Evolutionary conservation across 2,797 vertebrate species (phyloP), one percentile per base, ranked within the genome.

Genomic region (Pseudopleuronectes americanus): DNA sequence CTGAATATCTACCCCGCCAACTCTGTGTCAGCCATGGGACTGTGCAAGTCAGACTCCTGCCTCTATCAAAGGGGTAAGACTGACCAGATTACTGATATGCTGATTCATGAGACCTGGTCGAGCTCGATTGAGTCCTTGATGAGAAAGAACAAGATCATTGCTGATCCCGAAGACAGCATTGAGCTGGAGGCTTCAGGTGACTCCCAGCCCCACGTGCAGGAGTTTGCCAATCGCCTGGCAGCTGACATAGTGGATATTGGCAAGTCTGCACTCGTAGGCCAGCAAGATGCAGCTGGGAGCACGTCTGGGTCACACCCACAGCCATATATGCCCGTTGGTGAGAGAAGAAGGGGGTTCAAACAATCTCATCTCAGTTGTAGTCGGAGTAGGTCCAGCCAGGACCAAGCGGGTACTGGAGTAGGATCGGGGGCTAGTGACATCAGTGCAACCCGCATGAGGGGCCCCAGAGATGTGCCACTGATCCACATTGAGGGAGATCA

Each of bases 41-140:
- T 99, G 72, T 99, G 97, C 80, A 97, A 97, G 87, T 99, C 97
- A 16, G 98, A 99, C 86, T 98, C 98, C 0, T 99, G 97, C 82
- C 93, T 99, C 77, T 99, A 99, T 85, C 94, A 95, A 81, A 94
- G 95, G 66, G 94, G 96, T 21, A 95, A 93, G 56, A 94, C 95
- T 0, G 96, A 99, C 90, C 96, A 96, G 74, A 94, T 97, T 74
- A 99, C 96, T 3, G 96, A 96, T 77, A 96, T 98, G 97, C 81
- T 99, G 72, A 99, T 99, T 83, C 96, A 97, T 0, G 97, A 99
- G 84, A 99, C 98, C 0, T 99, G 98, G 98, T 94, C 96, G 0
- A 99, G 92, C 74, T 99, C 98, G 3, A 99, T 99, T 5, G 95
- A 99, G 88, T 96, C 97, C 1, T 92, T 99, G 60, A 99, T 99